phyloP scores from a whole-genome alignment of 2,797 vertebrate species.

The Spinus olivaceus region DNA sequence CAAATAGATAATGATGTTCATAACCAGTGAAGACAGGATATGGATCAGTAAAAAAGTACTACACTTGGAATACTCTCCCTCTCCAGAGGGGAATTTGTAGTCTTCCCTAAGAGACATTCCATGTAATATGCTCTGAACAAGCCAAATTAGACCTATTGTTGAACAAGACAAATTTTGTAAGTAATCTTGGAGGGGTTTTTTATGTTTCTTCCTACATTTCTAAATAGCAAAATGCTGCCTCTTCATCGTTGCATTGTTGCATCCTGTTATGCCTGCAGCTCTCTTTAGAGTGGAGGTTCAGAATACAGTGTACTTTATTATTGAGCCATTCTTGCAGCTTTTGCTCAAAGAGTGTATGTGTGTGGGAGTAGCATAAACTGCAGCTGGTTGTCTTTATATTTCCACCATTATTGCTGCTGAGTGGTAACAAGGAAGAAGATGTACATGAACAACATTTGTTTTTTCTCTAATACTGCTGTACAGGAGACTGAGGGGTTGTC shows the following conservation, averaged over 20 bases:
- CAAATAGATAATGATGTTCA: neutral
- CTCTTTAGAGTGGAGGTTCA: neutral
- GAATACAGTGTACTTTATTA: neutral
- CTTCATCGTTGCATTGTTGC: neutral
- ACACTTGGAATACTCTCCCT: neutral
- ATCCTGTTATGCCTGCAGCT: neutral
- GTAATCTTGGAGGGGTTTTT: neutral
- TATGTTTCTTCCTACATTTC: neutral
- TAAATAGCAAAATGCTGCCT: neutral
- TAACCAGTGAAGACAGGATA: neutral
- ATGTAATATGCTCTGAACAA: neutral
- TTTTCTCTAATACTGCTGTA: neutral
- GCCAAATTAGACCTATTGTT: neutral
- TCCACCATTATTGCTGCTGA: neutral
- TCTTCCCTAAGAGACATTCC: neutral
- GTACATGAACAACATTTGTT: neutral
- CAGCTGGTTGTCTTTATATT: constrained; percentile 8
- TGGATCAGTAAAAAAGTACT: neutral
- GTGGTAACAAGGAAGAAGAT: neutral
- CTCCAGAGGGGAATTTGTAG: neutral
- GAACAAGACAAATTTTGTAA: neutral
- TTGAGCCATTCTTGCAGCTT: neutral
- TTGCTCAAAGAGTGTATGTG: neutral
- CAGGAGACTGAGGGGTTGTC: neutral
- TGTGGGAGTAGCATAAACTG: constrained; percentile 6